Conservation (phyloP, 2,797 vertebrate species). For the Danio jaintianensis region DNA sequence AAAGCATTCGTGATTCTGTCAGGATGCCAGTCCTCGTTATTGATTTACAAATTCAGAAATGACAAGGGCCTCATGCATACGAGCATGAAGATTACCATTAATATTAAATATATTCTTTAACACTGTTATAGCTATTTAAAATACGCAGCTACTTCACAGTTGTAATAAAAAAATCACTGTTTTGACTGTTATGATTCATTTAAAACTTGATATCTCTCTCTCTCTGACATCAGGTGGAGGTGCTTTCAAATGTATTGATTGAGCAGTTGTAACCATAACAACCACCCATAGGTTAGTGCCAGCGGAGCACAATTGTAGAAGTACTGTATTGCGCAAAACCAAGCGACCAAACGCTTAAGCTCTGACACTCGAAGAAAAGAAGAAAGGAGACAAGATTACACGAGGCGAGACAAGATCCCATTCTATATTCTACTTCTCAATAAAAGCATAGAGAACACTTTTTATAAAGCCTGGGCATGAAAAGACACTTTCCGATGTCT, state of each 20-base stretch:
- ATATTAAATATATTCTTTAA: slow-evolving; percentile 12
- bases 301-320: slow-evolving; percentile 15
- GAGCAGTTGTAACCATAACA: slow-evolving; percentile 26
- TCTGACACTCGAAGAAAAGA: not conserved
- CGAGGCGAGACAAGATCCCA: not conserved
- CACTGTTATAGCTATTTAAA: not conserved
- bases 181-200: not conserved
- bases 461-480: not conserved
- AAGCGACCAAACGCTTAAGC: not conserved
- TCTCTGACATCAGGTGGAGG: not conserved
- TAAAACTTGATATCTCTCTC: not conserved
- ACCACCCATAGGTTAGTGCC: slow-evolving; percentile 12
- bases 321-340: not conserved
- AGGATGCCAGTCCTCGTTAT: slow-evolving; percentile 23
- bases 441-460: slow-evolving; percentile 5
- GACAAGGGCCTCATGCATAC: slow-evolving; percentile 24
- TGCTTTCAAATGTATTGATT: slow-evolving; percentile 24
- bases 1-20: slow-evolving; percentile 45
- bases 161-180: not conserved
- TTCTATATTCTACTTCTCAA: slow-evolving; percentile 32
- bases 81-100: slow-evolving; percentile 30
- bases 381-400: slow-evolving; percentile 11
- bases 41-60: slow-evolving; percentile 45
- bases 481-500: not conserved
- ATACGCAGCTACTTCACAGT: not conserved